Percentiles rank a stretch among this genome's conserved stretches.
These are phyloP conservation scores for Daktulosphaira vitifoliae DNA, from an alignment of 1,140 invertebrate species.

Conservation along the genomic window DNA sequence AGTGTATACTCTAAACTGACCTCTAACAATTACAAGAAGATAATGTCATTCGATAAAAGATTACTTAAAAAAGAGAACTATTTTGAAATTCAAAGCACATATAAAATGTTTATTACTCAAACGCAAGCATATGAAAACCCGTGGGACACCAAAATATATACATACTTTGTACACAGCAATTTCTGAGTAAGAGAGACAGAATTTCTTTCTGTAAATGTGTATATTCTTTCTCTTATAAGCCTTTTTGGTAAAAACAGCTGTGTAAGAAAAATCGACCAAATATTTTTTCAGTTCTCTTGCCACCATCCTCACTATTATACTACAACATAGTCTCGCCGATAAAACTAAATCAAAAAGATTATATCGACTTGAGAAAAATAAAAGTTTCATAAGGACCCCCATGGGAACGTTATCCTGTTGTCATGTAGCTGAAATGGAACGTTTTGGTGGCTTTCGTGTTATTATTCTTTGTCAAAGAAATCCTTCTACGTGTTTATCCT, in stretches of 20 bases:
- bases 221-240: background rate
- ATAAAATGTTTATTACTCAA: constrained; percentile 20
- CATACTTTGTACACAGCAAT: background rate
- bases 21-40: too few species aligned
- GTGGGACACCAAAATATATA: background rate
- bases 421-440: background rate
- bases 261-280: constrained; percentile 18
- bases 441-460: constrained; percentile 13
- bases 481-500: constrained; percentile 11
- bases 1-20: too few species aligned
- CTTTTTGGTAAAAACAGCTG: constrained; percentile 7
- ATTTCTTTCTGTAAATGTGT: background rate
- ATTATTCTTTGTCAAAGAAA: constrained; percentile 22
- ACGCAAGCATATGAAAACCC: constrained; percentile 9
- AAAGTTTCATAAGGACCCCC: constrained; percentile 30
- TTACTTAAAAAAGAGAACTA: background rate
- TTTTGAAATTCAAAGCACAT: constrained; percentile 25
- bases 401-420: constrained; percentile 24
- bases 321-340: constrained; percentile 4
- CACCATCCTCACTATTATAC: background rate
- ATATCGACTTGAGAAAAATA: constrained; percentile 27
- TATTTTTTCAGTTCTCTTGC: background rate
- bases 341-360: constrained; percentile 34
- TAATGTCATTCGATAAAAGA: too few species aligned
- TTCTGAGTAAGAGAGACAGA: background rate